Evolutionary conservation across 2,113 vertebrate genomes (phyloP), one percentile per base, ranked within the genome.

Genomic region (Tetrao urogallus): DNA sequence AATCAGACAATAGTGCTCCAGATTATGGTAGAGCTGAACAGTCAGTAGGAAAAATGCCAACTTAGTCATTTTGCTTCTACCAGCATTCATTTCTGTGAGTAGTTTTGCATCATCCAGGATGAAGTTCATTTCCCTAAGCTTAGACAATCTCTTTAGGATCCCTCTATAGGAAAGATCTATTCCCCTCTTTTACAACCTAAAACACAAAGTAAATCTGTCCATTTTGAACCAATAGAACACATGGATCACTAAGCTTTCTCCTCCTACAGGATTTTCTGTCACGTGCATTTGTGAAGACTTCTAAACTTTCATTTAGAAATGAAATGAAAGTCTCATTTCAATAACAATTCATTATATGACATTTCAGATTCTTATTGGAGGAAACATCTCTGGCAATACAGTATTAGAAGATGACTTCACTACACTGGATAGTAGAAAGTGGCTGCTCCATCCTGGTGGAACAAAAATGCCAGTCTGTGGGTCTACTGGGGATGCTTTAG

Each of bases 401-500:
- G 98, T 99, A 56, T 56, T 99, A 89, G 99, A 99, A 95, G 99
- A 99, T 85, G 99, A 99, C 91, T 99, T 99, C 94, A 98, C 98
- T 48, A 98, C 97, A 10, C 97, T 99, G 57, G 98, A 99, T 25
- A 98, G 98, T 6, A 99, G 98, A 54, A 99, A 99, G 24, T 99
- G 99, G 99, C 98, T 99, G 82, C 99, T 99, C 36, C 99, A 99
- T 95, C 99, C 99, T 0, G 99, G 99, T 24, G 99, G 99, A 47
- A 99, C 99, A 36, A 98, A 98, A 58, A 99, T 99, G 99, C 99
- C 99, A 1, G 99, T 99, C 71, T 99, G 99, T 52, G 99, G 99
- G 54, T 99, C 99, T 9, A 97, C 98, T 1, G 99, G 99, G 4
- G 98, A 99, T 22, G 99, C 99, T 22, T 98, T 99, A 30, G 99